Conservation (phyloP, 2,113 vertebrate species). For the Beaufortia kweichowensis region DNA sequence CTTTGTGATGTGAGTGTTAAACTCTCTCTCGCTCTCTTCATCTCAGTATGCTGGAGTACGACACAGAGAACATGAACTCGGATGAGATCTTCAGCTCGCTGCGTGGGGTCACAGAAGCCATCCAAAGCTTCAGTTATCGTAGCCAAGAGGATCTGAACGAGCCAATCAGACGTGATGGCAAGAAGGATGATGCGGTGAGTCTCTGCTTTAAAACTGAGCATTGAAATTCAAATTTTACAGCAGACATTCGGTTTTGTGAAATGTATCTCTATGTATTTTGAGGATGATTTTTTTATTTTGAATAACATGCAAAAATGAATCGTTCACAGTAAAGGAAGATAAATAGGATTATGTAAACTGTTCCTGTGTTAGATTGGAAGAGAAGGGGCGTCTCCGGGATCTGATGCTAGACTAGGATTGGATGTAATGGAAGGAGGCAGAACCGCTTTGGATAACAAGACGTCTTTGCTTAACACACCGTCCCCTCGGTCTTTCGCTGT, state of each 20-base stretch:
- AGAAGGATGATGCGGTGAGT: conserved; percentile 92
- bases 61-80: conserved; percentile 98
- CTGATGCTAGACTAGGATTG: conserved; percentile 68
- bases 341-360: too few relatives aligned
- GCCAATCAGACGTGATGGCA: conserved; percentile 88
- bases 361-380: conserved; percentile 61
- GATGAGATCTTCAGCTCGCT: conserved; percentile 99
- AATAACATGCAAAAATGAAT: too few relatives aligned
- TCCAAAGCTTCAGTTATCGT: conserved; percentile 97
- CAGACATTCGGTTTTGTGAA: too few relatives aligned
- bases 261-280: too few relatives aligned
- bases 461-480: conserved; percentile 94
- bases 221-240: too few relatives aligned
- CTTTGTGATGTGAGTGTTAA: background rate
- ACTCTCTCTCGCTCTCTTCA: conserved; percentile 16
- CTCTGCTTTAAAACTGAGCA: background rate
- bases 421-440: conserved; percentile 84
- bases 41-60: conserved; percentile 93
- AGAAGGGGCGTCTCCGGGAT: conserved; percentile 69
- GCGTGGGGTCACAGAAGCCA: conserved; percentile 96
- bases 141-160: conserved; percentile 98
- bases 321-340: too few relatives aligned
- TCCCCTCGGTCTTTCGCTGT: conserved; percentile 89
- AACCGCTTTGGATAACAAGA: conserved; percentile 96
- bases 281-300: too few relatives aligned